Conservation (phyloP, 2,797 vertebrate species). For the Falco cherrug region DNA sequence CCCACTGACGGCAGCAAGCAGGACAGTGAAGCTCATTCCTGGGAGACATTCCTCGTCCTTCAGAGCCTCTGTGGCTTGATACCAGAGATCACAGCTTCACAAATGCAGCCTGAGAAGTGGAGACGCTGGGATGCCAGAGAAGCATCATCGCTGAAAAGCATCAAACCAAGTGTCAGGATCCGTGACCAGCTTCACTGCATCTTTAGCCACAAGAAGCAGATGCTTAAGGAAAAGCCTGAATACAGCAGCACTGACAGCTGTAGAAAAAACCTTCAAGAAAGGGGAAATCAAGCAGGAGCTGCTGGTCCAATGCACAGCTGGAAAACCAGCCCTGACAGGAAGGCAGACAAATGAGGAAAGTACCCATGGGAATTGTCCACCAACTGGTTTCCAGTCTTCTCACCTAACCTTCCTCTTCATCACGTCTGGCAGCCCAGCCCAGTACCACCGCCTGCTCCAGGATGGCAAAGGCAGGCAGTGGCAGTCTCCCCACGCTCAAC, state of each 20-base stretch:
- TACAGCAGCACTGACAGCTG: background rate
- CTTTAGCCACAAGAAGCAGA: background rate
- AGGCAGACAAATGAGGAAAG: background rate
- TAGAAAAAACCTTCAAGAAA: background rate
- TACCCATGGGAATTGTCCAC: background rate
- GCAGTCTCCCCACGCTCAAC: background rate
- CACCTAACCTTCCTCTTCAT: background rate
- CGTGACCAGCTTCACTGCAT: rapidly evolving
- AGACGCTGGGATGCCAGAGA: background rate
- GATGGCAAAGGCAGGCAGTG: background rate
- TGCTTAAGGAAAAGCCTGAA: background rate
- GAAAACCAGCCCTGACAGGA: background rate
- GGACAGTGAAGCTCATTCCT: rapidly evolving
- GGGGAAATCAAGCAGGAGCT: background rate
- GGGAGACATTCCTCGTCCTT: background rate
- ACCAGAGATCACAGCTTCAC: background rate
- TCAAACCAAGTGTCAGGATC: background rate
- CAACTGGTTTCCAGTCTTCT: background rate
- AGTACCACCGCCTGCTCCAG: background rate
- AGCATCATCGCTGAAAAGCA: background rate
- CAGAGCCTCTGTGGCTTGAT: background rate
- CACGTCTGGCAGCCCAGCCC: background rate
- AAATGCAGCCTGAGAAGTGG: rapidly evolving
- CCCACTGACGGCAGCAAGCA: rapidly evolving
- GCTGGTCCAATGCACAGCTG: background rate